Conservation (phyloP, 2,797 vertebrate genomes). For the Staurois parvus region DNA sequence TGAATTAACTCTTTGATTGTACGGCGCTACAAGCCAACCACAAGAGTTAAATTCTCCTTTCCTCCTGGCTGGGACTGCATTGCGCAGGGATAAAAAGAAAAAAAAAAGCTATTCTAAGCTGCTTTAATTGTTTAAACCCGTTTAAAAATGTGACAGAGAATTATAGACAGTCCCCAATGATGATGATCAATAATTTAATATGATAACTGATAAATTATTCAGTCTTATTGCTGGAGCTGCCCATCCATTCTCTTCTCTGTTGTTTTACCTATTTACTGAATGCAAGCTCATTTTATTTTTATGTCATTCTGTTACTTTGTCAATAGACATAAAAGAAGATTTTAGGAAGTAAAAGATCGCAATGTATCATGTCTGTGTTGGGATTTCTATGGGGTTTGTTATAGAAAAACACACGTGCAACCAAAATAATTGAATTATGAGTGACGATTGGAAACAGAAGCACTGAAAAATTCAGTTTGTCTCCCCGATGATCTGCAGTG, state of each 20-base stretch:
- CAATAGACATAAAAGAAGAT: not conserved
- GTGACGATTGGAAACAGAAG: too few species aligned
- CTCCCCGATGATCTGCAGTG: too few species aligned
- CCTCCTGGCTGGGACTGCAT: not conserved
- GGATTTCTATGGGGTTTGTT: too few species aligned
- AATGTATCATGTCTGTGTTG: too few species aligned
- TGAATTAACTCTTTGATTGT: not conserved
- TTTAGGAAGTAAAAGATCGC: not conserved
- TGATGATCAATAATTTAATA: constrained; percentile 44
- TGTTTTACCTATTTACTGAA: not conserved
- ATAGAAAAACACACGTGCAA: too few species aligned
- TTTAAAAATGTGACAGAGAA: constrained; percentile 40
- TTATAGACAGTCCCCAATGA: not conserved
- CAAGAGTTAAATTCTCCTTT: not conserved
- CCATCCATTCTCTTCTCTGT: not conserved
- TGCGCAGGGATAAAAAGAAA: not conserved
- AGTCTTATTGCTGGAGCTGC: constrained; percentile 11
- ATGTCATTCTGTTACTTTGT: not conserved
- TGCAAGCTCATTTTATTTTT: not conserved
- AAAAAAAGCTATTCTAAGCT: not conserved
- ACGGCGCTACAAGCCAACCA: not conserved
- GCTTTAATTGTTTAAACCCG: constrained; percentile 21
- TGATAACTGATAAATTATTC: constrained; percentile 40
- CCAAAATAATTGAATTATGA: too few species aligned
- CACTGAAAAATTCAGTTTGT: too few species aligned